Conservation (phyloP, 2,888 invertebrate genomes). For the Gonocerus acuteangulatus region DNA sequence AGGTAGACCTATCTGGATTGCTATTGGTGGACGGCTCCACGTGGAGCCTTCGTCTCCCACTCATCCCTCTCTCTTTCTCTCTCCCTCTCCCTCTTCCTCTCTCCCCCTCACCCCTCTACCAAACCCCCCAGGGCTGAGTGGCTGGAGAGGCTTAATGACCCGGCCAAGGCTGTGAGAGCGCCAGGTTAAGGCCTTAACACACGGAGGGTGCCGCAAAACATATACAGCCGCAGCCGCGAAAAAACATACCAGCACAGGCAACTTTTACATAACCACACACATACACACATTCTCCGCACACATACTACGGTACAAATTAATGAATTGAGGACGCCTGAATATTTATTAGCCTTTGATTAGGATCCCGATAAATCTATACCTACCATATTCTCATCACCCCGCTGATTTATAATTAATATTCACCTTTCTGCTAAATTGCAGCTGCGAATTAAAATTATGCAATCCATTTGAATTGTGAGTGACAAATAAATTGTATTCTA, state of each 20-base stretch:
- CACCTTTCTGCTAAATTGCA: constrained; percentile 7
- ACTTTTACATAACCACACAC: constrained; percentile 3
- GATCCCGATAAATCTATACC: constrained; percentile 17
- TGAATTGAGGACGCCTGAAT: constrained; percentile 7
- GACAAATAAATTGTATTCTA: background rate
- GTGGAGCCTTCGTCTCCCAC: constrained; percentile 1
- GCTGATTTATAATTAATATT: constrained; percentile 15
- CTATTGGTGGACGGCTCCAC: constrained; percentile 4
- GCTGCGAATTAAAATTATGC: constrained; percentile 21
- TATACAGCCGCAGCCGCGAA: constrained; percentile 9
- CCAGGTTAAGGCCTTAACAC: constrained; percentile 13
- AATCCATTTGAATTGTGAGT: background rate
- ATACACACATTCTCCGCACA: background rate
- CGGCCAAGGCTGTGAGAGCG: constrained; percentile 7
- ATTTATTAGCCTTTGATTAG: constrained; percentile 19
- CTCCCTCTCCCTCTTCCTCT: constrained; percentile 2
- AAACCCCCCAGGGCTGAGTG: background rate
- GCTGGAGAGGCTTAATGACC: constrained; percentile 22
- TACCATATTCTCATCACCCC: constrained; percentile 7
- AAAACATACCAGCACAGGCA: constrained; percentile 9
- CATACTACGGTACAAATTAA: constrained; percentile 5
- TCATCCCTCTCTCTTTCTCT: background rate
- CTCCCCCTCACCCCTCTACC: background rate
- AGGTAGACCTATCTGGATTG: background rate
- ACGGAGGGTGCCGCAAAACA: constrained; percentile 18